A percentile compares a stretch with the other conserved stretches of the same genome.
These are phyloP conservation scores for Carabus problematicus DNA, from an alignment of 2,888 invertebrate species.

Conservation along the genomic window DNA sequence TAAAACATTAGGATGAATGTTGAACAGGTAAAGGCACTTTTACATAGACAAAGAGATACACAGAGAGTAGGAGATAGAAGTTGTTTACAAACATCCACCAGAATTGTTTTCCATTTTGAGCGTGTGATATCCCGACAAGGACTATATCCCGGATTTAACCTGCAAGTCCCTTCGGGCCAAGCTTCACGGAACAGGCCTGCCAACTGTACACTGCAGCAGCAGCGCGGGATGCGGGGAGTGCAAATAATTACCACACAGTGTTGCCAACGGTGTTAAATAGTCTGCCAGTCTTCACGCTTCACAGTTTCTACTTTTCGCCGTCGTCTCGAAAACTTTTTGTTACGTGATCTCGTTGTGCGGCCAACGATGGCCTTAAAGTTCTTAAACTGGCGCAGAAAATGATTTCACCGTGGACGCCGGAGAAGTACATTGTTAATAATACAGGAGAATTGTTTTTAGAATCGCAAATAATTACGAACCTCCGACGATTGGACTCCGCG, in stretches of 20 bases:
- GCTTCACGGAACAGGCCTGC: constrained; percentile 1
- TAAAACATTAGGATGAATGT: too few relatives aligned
- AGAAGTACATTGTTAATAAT: too few relatives aligned
- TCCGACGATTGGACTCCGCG: too few relatives aligned
- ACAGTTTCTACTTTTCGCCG: too few relatives aligned
- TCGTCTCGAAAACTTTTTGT: constrained; percentile 11
- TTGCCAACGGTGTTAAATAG: too few relatives aligned
- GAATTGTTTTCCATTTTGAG: constrained; percentile 28
- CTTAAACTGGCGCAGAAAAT: constrained; percentile 19
- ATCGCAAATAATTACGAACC: too few relatives aligned
- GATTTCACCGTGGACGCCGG: constrained; percentile 3
- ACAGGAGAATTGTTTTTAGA: too few relatives aligned
- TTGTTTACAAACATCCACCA: constrained; percentile 38
- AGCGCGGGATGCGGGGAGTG: not conserved
- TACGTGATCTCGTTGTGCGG: constrained; percentile 32
- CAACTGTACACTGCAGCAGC: not conserved
- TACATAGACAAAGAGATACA: too few relatives aligned
- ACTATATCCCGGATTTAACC: constrained; percentile 13
- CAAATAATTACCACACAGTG: too few relatives aligned
- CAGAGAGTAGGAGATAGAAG: constrained; percentile 11
- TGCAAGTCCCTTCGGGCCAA: not conserved
- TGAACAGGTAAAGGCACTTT: too few relatives aligned
- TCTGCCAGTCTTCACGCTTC: too few relatives aligned
- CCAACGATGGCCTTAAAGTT: constrained; percentile 26
- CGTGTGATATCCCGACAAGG: constrained; percentile 9